Conservation (phyloP, 2,113 vertebrate species). For the Takifugu bimaculatus region DNA sequence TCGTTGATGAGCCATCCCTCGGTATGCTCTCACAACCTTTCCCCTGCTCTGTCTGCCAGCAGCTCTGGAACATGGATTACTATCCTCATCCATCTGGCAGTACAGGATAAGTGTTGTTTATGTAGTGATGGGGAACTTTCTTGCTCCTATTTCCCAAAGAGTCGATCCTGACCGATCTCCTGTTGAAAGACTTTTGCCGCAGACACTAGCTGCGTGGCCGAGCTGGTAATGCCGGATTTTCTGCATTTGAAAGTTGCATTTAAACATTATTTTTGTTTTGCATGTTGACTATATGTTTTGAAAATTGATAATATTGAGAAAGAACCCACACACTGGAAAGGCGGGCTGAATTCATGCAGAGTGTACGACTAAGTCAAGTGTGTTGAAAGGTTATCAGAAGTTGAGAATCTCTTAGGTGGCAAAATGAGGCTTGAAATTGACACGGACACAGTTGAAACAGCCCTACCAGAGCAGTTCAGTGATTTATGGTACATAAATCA, state of each 20-base stretch:
- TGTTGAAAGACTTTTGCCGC: constrained; percentile 4
- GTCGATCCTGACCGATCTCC: constrained; percentile 19
- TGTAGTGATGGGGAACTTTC: constrained; percentile 27
- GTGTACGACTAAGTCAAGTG: neutral
- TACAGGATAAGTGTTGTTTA: constrained; percentile 39
- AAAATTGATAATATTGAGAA: no score
- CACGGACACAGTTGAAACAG: neutral
- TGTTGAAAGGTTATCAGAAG: neutral
- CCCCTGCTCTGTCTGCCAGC: constrained; percentile 43
- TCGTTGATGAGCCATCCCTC: constrained; percentile 34
- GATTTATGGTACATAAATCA: neutral
- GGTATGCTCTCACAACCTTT: constrained; percentile 26
- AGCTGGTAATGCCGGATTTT: neutral
- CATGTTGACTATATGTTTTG: neutral
- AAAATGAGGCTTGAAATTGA: neutral
- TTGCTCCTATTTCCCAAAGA: constrained; percentile 33
- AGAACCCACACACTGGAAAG: no score
- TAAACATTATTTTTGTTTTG: neutral
- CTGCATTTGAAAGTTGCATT: neutral
- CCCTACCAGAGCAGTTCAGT: neutral
- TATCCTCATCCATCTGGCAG: constrained; percentile 57
- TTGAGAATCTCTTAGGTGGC: neutral
- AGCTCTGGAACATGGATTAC: constrained; percentile 37
- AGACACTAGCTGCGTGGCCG: constrained; percentile 5
- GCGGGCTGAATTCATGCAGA: neutral